phyloP scores from a whole-genome alignment of 2,797 vertebrate species.

The Poeciliopsis gracilis region DNA sequence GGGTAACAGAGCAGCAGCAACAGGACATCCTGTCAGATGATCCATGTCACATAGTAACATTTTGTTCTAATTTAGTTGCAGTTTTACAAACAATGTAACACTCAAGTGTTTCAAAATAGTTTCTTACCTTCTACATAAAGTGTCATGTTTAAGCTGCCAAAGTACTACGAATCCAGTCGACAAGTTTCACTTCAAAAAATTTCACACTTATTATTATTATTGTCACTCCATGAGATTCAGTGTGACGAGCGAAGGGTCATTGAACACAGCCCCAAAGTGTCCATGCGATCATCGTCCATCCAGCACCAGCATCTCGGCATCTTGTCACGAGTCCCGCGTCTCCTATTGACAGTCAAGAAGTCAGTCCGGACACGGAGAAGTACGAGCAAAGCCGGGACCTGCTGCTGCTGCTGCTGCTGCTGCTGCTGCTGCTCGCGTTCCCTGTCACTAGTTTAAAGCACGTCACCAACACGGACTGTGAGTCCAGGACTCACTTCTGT shows the following conservation, averaged over 20 bases:
- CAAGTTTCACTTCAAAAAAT: background rate
- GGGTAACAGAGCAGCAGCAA: background rate
- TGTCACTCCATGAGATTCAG: background rate
- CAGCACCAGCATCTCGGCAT: slow-evolving; percentile 21
- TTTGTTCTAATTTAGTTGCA: too few relatives aligned
- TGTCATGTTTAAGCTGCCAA: slow-evolving; percentile 48
- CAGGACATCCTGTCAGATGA: background rate
- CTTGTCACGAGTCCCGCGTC: background rate
- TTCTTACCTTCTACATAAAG: slow-evolving; percentile 73
- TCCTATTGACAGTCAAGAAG: slow-evolving; percentile 19
- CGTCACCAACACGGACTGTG: slow-evolving; percentile 59
- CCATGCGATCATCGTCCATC: slow-evolving; percentile 22
- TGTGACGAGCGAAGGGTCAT: slow-evolving; percentile 6
- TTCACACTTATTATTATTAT: background rate
- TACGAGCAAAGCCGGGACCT: background rate
- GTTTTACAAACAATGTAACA: too few relatives aligned
- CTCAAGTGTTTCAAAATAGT: background rate
- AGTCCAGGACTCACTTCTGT: slow-evolving; percentile 32
- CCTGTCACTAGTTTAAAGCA: slow-evolving; percentile 28
- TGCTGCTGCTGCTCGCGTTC: background rate
- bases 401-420: slow-evolving; percentile 24
- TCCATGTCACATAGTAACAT: too few relatives aligned
- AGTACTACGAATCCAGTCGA: slow-evolving; percentile 10
- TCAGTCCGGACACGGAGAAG: slow-evolving; percentile 10
- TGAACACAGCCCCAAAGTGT: slow-evolving; percentile 32